phyloP scores from a whole-genome alignment of 2,888 invertebrate genomes.

The Xestia rhomboidea region DNA sequence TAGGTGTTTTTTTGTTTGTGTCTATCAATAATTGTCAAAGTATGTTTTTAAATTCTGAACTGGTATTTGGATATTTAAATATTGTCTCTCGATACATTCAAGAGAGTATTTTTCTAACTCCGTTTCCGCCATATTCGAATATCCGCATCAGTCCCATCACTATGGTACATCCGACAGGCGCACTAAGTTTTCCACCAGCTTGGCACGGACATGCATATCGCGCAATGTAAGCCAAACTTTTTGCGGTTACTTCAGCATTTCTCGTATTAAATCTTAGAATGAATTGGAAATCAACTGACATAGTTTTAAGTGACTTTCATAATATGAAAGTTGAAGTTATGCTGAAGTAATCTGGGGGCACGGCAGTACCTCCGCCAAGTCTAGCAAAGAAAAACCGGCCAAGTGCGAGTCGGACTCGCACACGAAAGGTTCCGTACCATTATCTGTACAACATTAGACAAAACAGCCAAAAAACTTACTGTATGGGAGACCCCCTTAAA shows the following conservation, averaged over 20 bases:
- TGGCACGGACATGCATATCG: constrained; percentile 38
- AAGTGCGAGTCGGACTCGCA: too few species aligned
- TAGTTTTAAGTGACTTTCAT: constrained; percentile 3
- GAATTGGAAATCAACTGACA: constrained; percentile 13
- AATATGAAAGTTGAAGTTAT: not conserved
- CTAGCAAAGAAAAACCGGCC: too few species aligned
- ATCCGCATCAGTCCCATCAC: constrained; percentile 27
- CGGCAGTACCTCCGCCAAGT: too few species aligned
- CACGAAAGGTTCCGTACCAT: too few species aligned
- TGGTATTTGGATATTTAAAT: not conserved
- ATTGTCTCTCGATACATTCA: not conserved
- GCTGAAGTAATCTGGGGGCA: not conserved
- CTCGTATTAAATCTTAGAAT: constrained; percentile 32
- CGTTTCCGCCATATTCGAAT: constrained; percentile 21
- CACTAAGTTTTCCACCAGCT: constrained; percentile 34
- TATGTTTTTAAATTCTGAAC: too few species aligned
- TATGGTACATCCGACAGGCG: constrained; percentile 10
- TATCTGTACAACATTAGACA: too few species aligned
- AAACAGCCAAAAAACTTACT: too few species aligned
- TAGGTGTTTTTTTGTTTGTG: too few species aligned
- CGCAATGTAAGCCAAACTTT: constrained; percentile 34
- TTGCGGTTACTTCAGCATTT: constrained; percentile 21
- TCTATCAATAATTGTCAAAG: too few species aligned
- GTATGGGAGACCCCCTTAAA: too few species aligned
- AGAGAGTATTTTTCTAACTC: not conserved